Evolutionary conservation across 37 sponge, comb jelly and placozoan species (phyloP).

Genomic region (Chondrosia reniformis): DNA sequence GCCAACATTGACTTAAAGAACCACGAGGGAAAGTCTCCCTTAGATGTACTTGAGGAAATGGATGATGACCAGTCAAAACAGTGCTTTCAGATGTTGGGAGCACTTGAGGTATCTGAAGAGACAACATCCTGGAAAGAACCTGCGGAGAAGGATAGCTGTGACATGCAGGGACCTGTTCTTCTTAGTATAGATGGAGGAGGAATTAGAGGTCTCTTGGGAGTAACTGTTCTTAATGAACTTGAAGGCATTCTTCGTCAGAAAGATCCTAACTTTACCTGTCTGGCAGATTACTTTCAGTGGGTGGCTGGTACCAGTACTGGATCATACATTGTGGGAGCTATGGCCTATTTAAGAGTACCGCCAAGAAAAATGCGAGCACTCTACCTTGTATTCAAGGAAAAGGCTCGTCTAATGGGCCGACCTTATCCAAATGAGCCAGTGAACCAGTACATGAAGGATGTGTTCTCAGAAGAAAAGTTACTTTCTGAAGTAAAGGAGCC

Average conservation of each 20-base stretch:
- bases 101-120: not conserved
- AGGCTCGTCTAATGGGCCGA: not conserved
- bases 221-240: constrained; percentile 21
- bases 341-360: constrained; percentile 9
- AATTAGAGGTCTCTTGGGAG: constrained; percentile 34
- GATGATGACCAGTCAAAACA: not conserved
- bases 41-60: constrained; percentile 4
- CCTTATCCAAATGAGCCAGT: constrained; percentile 11
- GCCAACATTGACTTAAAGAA: constrained; percentile 27
- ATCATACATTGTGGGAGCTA: constrained; percentile 7
- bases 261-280: constrained; percentile 13
- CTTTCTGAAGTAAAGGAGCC: constrained; percentile 35
- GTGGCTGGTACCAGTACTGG: constrained; percentile 71
- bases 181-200: constrained; percentile 72
- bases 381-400: constrained; percentile 9
- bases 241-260: constrained; percentile 29
- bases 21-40: constrained; percentile 16
- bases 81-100: constrained; percentile 10
- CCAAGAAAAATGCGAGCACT: not conserved
- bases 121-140: not conserved
- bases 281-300: constrained; percentile 52
- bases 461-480: constrained; percentile 5
- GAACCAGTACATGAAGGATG: not conserved
- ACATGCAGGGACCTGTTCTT: constrained; percentile 13
- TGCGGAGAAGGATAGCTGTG: not conserved